Base-by-base conservation (phyloP, 2,888 invertebrate species). In the Noctua comes region DNA sequence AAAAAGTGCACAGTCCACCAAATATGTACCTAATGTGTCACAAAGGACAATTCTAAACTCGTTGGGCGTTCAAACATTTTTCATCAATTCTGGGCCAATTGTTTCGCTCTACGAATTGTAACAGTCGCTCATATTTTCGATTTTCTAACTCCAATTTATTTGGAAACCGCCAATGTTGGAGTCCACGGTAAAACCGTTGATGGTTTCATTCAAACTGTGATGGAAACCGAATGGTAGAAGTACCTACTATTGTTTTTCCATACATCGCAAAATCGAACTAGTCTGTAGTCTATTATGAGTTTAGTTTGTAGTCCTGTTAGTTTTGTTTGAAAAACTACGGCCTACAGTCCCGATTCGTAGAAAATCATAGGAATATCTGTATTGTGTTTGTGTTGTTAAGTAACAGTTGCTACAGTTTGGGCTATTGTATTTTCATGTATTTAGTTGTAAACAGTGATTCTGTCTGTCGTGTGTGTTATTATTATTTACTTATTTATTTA, bases 81-180 rank as follows among this genome's bases (percentile, higher is more conserved):
- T 75, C 68, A 75, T 80, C 54, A 69, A 80, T 75, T 80, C 69
- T 43, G n/a, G 8, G n/a, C 59, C 72, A 66, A 73, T 64, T 68
- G 73, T 80, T 70, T 77, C 65, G 48, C 21, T 72, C 77, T 57
- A 51, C 43, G 66, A 71, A 62, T 36, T 65, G 77, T 59, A 64
- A 72, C 75, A 46, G 46, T 71, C 64, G 43, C 36, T 76, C 73
- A 82, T 70, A 83, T 83, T 73, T 76, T 62, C 40, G 48, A 79
- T 74, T 71, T 73, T 54, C 68, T 75, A 66, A 68, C 80, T 70
- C 36, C 75, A 77, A 76, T 84, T 70, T 80, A 80, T 80, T 79
- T 73, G 24, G 16, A 36, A 64, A 80, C 36, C 48, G 74, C 51
- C 73, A 76, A 76, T 77, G 46, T 76, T 79, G 18, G 31, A 57